Conservation (phyloP, 2,113 vertebrate genomes). For the Saccopteryx leptura region DNA sequence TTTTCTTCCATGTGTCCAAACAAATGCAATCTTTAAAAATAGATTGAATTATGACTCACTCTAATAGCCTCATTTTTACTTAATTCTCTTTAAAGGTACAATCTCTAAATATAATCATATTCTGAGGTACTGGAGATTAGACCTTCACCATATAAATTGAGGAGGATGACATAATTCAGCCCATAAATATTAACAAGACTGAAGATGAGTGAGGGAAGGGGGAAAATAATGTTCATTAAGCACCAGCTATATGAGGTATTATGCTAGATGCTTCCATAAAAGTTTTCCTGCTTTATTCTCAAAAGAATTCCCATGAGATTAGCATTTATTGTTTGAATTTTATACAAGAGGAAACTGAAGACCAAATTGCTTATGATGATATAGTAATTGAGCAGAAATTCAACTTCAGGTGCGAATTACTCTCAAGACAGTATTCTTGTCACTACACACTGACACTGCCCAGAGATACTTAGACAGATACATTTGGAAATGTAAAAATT, state of each 20-base stretch:
- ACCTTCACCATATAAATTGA: not conserved
- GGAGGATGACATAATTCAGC: not conserved
- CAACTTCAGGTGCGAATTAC: constrained; percentile 18
- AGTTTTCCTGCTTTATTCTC: constrained; percentile 29
- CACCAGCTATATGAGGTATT: not conserved
- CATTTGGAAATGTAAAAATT: constrained; percentile 17
- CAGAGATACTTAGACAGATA: not conserved
- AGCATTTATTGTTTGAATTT: not conserved
- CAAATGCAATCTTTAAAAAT: not conserved
- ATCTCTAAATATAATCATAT: not conserved
- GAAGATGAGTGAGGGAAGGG: not conserved
- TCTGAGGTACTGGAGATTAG: not conserved
- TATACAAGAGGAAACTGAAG: constrained; percentile 47
- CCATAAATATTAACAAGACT: not conserved
- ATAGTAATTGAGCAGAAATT: constrained; percentile 44
- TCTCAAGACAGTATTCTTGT: constrained; percentile 24
- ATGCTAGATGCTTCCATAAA: constrained; percentile 16
- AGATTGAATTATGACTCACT: not conserved
- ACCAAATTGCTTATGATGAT: constrained; percentile 36
- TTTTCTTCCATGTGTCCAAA: not conserved
- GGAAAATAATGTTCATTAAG: constrained; percentile 25
- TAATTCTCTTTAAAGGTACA: constrained; percentile 11
- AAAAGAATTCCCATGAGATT: constrained; percentile 11
- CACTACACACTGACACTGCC: not conserved
- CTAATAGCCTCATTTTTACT: not conserved